Base-by-base conservation (phyloP, 2,113 vertebrate genomes). In the Mastomys natalensis region DNA sequence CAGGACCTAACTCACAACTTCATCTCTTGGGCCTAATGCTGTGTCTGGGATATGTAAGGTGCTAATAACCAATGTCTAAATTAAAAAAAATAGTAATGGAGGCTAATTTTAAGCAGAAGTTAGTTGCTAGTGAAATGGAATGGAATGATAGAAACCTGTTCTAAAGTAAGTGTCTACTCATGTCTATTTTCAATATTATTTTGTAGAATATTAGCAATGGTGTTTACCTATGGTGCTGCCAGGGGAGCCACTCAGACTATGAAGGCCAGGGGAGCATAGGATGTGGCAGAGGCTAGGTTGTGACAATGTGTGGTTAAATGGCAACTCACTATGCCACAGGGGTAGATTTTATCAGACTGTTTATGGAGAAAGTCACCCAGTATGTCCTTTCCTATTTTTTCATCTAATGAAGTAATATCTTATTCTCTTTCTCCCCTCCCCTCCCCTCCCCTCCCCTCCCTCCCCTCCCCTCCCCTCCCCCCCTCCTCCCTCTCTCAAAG, bases 51-150 rank as follows among this genome's bases (percentile, higher is more conserved):
- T 70, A 31, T 53, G 2, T 72, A 48, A 91, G 24, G 40, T 96
- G 55, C 24, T 78, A 76, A 60, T 37, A 88, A 43, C 24, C 73
- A 73, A 82, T 37, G 87, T 92, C 48, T 43, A 53, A 90, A 73
- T 87, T 45, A 73, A 93, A 72, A 12, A 37, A 51, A 74, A 11
- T 19, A 55, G 60, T 55, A 64, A 40, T 4, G 2, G 12, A 90
- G 92, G 48, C 48, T 90, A 76, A 80, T 70, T 93, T 96, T 96
- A 96, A 96, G 62, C 11, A 91, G 43, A 95, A 24, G 26, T 73
- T 64, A 80, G 70, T 43, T 90, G 55, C 48, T 58, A 66, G 51
- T 68, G 68, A 82, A 43, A 66, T 77, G 31, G 89, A 91, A 81
- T 64, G 68, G 53, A 85, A 48, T 34, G 43, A 43, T 89, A 8